Evolutionary conservation across 2,113 vertebrate species (phyloP).

Genomic region (Trogon surrucura): DNA sequence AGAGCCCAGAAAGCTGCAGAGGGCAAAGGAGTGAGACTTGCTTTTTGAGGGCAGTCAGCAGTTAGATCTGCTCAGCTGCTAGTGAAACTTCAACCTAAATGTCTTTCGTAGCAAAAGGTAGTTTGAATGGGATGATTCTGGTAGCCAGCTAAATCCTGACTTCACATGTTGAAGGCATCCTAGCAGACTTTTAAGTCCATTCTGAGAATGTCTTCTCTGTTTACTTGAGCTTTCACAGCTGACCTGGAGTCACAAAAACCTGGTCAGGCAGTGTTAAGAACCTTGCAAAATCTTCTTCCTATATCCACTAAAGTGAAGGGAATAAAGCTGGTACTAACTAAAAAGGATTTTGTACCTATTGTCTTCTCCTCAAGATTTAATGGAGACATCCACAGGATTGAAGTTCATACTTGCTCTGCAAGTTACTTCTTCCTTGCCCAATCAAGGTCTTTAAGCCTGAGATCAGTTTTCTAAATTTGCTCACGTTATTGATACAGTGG

Average conservation of each 20-base stretch:
- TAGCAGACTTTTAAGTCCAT: neutral
- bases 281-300: neutral
- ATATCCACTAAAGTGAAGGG: neutral
- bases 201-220: neutral
- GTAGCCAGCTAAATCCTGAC: neutral
- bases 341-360: neutral
- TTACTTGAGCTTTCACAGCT: neutral
- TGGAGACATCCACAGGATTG: accelerated
- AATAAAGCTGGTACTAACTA: neutral
- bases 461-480: neutral
- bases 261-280: neutral
- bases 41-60: neutral
- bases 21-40: neutral
- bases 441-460: neutral
- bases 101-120: neutral
- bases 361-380: neutral
- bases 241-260: neutral
- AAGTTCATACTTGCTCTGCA: neutral
- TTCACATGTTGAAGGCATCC: neutral
- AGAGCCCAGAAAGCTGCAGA: neutral
- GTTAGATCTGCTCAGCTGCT: neutral
- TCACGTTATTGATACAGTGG: neutral
- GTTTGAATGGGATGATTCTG: neutral
- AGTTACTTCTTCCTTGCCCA: neutral
- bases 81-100: neutral